A percentile compares a stretch with the other conserved stretches of the same genome.
Evolutionary conservation across 1,140 invertebrate genomes (phyloP).

Genomic region (Zaprionus ghesquierei): DNA sequence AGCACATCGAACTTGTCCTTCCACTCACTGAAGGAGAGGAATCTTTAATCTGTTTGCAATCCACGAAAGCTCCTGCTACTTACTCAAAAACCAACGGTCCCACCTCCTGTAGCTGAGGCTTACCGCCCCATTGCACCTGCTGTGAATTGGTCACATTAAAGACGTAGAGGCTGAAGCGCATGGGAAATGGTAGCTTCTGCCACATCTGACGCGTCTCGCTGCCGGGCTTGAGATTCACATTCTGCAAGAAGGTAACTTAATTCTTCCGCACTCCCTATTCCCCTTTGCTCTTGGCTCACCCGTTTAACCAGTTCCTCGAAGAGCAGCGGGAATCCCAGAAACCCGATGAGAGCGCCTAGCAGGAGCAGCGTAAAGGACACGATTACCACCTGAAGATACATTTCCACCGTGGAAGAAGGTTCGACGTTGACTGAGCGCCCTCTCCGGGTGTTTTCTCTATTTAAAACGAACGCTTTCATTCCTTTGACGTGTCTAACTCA

Average conservation of each 20-base stretch:
- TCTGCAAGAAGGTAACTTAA: slow-evolving; percentile 59
- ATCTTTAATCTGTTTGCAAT: not conserved
- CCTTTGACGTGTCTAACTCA: slow-evolving; percentile 17
- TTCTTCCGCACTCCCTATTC: not conserved
- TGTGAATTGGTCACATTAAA: slow-evolving; percentile 88
- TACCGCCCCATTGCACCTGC: slow-evolving; percentile 86
- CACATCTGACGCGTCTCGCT: slow-evolving; percentile 86
- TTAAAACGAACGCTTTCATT: slow-evolving; percentile 10
- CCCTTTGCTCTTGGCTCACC: not conserved
- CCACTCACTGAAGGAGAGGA: slow-evolving; percentile 30
- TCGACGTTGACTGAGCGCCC: not conserved
- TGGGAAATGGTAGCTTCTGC: slow-evolving; percentile 86
- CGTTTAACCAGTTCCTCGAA: slow-evolving; percentile 27
- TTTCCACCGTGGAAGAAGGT: not conserved
- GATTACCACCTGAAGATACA: slow-evolving; percentile 40
- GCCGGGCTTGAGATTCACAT: slow-evolving; percentile 85
- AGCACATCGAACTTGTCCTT: slow-evolving; percentile 36
- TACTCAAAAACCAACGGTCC: slow-evolving; percentile 90
- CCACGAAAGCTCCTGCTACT: slow-evolving; percentile 62
- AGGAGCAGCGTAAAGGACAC: slow-evolving; percentile 37
- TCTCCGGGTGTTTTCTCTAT: not conserved
- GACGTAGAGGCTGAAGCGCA: slow-evolving; percentile 90
- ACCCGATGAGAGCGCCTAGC: slow-evolving; percentile 36
- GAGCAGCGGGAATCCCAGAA: slow-evolving; percentile 34
- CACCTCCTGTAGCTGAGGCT: slow-evolving; percentile 87